Evolutionary conservation across 35 echinoderm and acorn worm species (phyloP), one percentile per base, ranked within the genome.

Genomic region (Ophiothrix spiculata): DNA sequence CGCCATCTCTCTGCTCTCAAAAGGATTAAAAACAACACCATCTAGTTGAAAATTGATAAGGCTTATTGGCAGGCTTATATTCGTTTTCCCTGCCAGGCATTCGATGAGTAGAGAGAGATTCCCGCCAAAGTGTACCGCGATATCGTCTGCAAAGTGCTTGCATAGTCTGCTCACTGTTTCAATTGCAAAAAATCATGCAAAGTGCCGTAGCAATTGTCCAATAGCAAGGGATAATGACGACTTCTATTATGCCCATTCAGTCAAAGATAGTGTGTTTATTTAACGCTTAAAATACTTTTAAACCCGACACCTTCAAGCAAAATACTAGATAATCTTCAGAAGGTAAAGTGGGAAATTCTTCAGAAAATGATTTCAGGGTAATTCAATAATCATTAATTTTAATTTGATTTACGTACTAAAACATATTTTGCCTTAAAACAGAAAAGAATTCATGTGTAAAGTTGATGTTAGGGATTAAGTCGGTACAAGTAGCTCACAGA

Each of bases 41-140:
- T 69, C 23, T 69, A 69, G 60, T 69, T 69, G 60, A 69, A 69
- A 69, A 69, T 69, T 69, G 60, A 69, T 69, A 69, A 69, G 60
- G 60, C 60, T 69, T 69, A 69, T 69, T 69, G 60, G 25, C 60
- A 69, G 60, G 60, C 60, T 69, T 69, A 69, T 69, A 69, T 69
- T n/a, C 60, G 4, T 69, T 69, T 69, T 28, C 17, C 60, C 60
- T 69, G 60, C 60, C 29, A 69, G 60, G 60, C 60, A 69, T 69
- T 4, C 23, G 60, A 69, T 49, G 6, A 28, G 2, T 12, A 6
- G 60, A 25, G 10, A 69, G 10, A 69, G 6, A 69, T 10, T 10
- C 60, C 60, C 60, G 60, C 60, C 60, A 69, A 69, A 69, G 60
- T 2, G 60, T 2, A n/a, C 23, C 60, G 60, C 60, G 60, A 6